These are phyloP conservation scores for Guaruba guarouba DNA, from an alignment of 2,113 vertebrate genomes.

Conservation along the genomic window DNA sequence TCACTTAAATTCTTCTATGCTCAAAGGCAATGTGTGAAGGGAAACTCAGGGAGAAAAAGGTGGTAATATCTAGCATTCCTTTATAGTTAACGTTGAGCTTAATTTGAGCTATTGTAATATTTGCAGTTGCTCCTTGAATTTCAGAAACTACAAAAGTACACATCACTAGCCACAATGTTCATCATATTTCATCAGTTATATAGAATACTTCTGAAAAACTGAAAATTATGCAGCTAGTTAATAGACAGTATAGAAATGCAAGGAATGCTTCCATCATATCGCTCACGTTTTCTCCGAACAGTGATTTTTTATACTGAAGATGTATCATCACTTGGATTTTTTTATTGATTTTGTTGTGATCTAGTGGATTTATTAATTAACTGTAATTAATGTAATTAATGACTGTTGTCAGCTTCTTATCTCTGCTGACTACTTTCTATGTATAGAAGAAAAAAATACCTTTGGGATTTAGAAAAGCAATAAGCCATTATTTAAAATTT, in stretches of 20 bases:
- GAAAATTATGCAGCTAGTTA: neutral
- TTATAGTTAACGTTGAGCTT: neutral
- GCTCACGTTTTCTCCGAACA: neutral
- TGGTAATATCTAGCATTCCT: neutral
- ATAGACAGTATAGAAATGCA: neutral
- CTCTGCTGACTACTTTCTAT: neutral
- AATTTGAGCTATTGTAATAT: neutral
- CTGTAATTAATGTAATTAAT: neutral
- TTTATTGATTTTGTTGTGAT: neutral
- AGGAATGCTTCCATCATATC: neutral
- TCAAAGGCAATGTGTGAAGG: neutral
- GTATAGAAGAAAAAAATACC: neutral
- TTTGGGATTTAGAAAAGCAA: neutral
- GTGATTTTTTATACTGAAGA: neutral
- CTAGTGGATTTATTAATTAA: neutral
- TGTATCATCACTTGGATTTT: neutral
- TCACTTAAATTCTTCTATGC: neutral
- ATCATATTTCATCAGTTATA: neutral
- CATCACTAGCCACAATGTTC: neutral
- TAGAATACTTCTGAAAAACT: neutral
- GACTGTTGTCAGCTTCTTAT: neutral
- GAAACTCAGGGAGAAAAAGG: neutral
- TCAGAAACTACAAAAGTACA: neutral
- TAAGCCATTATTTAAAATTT: neutral
- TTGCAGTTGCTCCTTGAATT: neutral